Evolutionary conservation across 92 coral and sea anemone genomes (phyloP), one percentile per base, ranked within the genome.

Genomic region (Meandrina meandrites): DNA sequence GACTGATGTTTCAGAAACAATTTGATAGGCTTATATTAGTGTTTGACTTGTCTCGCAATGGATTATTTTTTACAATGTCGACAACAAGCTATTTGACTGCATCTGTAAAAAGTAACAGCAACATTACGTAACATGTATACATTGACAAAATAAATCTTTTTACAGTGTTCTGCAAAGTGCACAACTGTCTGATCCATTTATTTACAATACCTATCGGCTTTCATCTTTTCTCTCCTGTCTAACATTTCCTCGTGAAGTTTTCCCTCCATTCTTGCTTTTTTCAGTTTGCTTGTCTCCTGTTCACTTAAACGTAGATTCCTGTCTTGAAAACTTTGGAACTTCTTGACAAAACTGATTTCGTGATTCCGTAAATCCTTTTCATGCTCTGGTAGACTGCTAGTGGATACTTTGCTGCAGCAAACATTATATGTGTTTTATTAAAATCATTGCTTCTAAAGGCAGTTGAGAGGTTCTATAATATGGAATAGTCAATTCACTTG

Each of bases 251-350:
- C 99, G 75, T 95, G 99, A 34, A 97, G 71, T 88, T 90, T 90
- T 15, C 99, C 99, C 56, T 90, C 94, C 28, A 79, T 67, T 77
- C 88, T 92, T 0, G 99, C 99, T 81, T 93, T 95, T 66, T 94
- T 89, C 80, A 97, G 90, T 56, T 93, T 90, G n/a, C 84, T 83
- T 11, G 88, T 79, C 75, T 93, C 98, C 75, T 95, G 93, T 48
- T 92, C 90, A 80, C 91, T 95, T 28, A 97, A 62, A 76, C 94
- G 96, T 47, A 97, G 82, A 82, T 92, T 93, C 69, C 98, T 84
- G 82, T 97, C 99, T 84, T 97, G 98, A 86, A 93, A 97, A 91
- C 99, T 97, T 76, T 97, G 99, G 78, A 97, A 97, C 68, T 95
- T 97, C 93, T 97, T 97, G 67, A 97, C 99, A 86, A 90, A 97